Percentiles rank a stretch among this genome's conserved stretches.
These are phyloP conservation scores for Larimichthys polyactis DNA, from an alignment of 2,113 vertebrate species.

Conservation along the genomic window DNA sequence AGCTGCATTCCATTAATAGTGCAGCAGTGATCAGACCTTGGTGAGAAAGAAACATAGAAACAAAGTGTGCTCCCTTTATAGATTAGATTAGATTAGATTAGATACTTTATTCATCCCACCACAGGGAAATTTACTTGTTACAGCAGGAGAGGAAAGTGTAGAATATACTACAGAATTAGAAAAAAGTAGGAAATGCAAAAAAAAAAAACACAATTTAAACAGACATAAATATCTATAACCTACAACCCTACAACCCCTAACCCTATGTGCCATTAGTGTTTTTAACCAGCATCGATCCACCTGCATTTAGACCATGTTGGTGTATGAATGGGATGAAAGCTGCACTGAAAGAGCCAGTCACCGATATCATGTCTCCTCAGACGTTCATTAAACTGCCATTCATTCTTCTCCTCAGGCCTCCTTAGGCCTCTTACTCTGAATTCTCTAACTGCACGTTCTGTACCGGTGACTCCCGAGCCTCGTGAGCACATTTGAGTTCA, in stretches of 20 bases:
- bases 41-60: conserved; percentile 52
- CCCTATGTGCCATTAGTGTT: conserved; percentile 64
- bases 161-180: no score
- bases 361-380: conserved; percentile 66
- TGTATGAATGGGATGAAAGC: conserved; percentile 68
- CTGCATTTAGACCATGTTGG: conserved; percentile 58
- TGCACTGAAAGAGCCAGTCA: conserved; percentile 52
- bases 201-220: no score
- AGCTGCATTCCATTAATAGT: conserved; percentile 58
- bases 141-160: no score
- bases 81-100: no score
- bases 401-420: conserved; percentile 42
- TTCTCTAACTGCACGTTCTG: conserved; percentile 55
- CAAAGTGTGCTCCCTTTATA: conserved; percentile 56
- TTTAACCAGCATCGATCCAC: conserved; percentile 72
- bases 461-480: conserved; percentile 15
- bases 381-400: conserved; percentile 54
- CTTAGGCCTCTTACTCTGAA: conserved; percentile 49
- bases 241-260: no score
- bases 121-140: no score
- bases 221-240: no score
- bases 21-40: conserved; percentile 62
- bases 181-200: no score
- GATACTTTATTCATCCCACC: no score
- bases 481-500: conserved; percentile 32